Conservation (phyloP, 2,888 invertebrate species). For the Melanostoma mellinum region DNA sequence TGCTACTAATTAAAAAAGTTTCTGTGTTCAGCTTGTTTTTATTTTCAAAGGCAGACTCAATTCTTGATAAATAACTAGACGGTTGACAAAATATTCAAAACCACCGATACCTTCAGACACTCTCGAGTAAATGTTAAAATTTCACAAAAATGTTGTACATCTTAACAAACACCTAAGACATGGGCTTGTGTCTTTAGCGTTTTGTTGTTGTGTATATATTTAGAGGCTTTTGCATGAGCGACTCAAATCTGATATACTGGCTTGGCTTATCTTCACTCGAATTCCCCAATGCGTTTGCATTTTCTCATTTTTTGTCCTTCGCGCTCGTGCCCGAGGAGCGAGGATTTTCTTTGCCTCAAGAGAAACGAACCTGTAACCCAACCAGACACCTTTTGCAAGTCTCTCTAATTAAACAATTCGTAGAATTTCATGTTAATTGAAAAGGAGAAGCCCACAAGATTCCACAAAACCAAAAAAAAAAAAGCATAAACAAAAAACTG, state of each 20-base stretch:
- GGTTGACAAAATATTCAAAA: slow-evolving; percentile 12
- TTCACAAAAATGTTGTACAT: slow-evolving; percentile 65
- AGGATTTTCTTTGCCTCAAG: slow-evolving; percentile 32
- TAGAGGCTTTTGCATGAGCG: slow-evolving; percentile 29
- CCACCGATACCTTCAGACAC: slow-evolving; percentile 9
- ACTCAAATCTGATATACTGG: slow-evolving; percentile 49
- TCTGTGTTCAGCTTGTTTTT: too few species aligned
- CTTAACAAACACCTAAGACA: slow-evolving; percentile 69
- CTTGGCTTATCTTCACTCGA: slow-evolving; percentile 57
- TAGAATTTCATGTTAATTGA: slow-evolving; percentile 83
- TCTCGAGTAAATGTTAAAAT: slow-evolving; percentile 30
- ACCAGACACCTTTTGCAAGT: slow-evolving; percentile 74
- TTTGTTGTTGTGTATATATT: slow-evolving; percentile 15
- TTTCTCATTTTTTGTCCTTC: slow-evolving; percentile 71
- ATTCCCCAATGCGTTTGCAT: slow-evolving; percentile 60
- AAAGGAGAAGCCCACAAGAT: slow-evolving; percentile 78
- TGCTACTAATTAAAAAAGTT: too few species aligned
- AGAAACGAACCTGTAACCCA: slow-evolving; percentile 68
- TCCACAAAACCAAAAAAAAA: slow-evolving; percentile 17
- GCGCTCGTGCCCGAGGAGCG: slow-evolving; percentile 65
- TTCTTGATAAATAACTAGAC: neutral
- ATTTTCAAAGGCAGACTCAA: too few species aligned
- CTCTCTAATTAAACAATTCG: slow-evolving; percentile 82
- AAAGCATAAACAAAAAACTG: slow-evolving; percentile 25
- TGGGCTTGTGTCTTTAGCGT: slow-evolving; percentile 20